Base-by-base conservation (phyloP, 1,140 invertebrate species). In the Lepeophtheirus salmonis region DNA sequence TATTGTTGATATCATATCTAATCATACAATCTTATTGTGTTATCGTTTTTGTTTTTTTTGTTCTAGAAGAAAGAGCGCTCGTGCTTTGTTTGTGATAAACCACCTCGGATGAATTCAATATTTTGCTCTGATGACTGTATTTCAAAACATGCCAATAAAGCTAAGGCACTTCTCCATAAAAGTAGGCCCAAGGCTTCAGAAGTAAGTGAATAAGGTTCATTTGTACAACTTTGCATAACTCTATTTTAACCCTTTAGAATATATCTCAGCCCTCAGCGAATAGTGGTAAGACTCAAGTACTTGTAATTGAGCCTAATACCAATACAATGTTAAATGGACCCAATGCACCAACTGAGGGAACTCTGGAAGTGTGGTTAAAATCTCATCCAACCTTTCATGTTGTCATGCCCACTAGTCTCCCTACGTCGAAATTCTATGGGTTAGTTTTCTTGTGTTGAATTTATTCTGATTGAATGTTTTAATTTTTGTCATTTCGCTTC, bases 41-140 rank as follows among this genome's bases (percentile, higher is more conserved):
- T 41, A 17, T 50, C 26, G 2, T 50, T 2, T 57, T 41, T 57
- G 2, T 57, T 57, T 26, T 41, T 57, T 41, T 41, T 2, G 26
- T 57, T 57, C 25, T 57, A 41, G 22, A 57, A 41, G 3, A 57
- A 57, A 57, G 26, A 30, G 26, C 24, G 18, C 2, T 3, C 50
- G 16, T 61, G 59, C 23, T 50, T 20, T 54, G 49, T 54, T 14
- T 73, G 72, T 64, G 54, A 62, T 12, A 79, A 64, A 76, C 81
- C 0, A 72, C 81, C 64, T 69, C 75, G 63, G 79, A 77, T 65
- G 78, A 82, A 56, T 81, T 89, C 71, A 12, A 66, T 76, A 10
- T 94, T 89, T 71, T 95, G 90, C 68, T 85, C 85, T 64, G 83
- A 89, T 66, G 76, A 78, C 12, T 94, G 89, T 68, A 88, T 92